Evolutionary conservation across 2,888 invertebrate genomes (phyloP).

Genomic region (Synanthedon tipuliformis): DNA sequence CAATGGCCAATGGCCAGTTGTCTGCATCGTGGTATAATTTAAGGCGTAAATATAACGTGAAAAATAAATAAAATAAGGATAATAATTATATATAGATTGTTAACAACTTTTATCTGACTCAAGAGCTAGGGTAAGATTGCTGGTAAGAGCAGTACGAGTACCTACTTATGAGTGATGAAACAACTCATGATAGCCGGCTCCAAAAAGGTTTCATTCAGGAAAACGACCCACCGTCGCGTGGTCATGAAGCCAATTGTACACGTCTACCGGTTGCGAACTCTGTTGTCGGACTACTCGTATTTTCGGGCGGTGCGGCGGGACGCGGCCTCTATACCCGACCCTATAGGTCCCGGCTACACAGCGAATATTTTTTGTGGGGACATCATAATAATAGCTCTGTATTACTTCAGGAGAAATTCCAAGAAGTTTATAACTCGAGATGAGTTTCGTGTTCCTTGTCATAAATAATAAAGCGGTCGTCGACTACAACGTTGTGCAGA

Average conservation of each 20-base stretch:
- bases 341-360: constrained; percentile 32
- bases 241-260: constrained; percentile 15
- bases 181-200: no score
- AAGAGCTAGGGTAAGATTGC: no score
- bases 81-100: no score
- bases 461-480: constrained; percentile 71
- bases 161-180: no score
- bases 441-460: constrained; percentile 71
- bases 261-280: constrained; percentile 28
- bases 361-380: constrained; percentile 67
- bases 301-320: constrained; percentile 14
- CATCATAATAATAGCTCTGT: constrained; percentile 71
- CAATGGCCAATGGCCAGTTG: no score
- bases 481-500: constrained; percentile 66
- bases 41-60: no score
- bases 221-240: neutral
- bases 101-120: no score
- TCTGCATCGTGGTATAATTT: no score
- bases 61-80: no score
- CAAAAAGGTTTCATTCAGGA: constrained; percentile 9
- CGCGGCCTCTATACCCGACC: constrained; percentile 25
- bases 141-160: no score
- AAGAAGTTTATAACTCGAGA: constrained; percentile 72
- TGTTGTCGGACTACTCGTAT: constrained; percentile 28
- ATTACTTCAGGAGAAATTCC: constrained; percentile 71